Base-by-base conservation (phyloP, 2,797 vertebrate genomes). In the Loriculus beryllinus region DNA sequence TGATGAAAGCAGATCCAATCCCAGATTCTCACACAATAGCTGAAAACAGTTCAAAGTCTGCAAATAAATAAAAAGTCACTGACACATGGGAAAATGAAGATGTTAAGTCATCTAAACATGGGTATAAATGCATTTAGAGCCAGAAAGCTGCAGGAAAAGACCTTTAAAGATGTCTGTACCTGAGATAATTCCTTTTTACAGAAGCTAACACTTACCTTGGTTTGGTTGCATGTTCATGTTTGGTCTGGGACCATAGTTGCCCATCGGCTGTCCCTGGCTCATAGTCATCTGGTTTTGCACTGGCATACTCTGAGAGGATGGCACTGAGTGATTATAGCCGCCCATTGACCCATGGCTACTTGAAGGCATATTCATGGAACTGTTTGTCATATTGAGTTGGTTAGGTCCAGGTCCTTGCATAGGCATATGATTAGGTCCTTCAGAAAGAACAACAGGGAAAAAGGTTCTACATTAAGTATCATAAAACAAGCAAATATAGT, bases 141-240 rank as follows among this genome's bases (percentile, higher is more conserved):
- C 75, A 6, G 10, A 78, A 89, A 65, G 17, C 16, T 23, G n/a
- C 23, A 67, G 35, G 20, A 12, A 19, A 29, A 81, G 15, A 45
- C 21, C 62, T 75, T 60, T 54, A 5, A 40, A 67, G n/a, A 19
- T 12, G 25, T 20, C 35, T 52, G 6, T 18, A 71, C 2, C 7
- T 1, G 5, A 56, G 37, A n/a, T 9, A 4, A 20, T 51, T 70
- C 28, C 9, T 63, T 93, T 74, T 51, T 25, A 47, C 8, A 74
- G 62, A 75, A 45, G 48, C 12, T 49, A 68, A 39, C 11, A 12
- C 60, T 97, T 93, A 98, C 99, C 99, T 99, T 99, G 99, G 97
- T 97, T 99, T 91, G 99, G 98, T 76, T 99, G 99, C 98, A 99
- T 99, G 97, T 98, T 99, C 98, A 99, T 99, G 97, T 98, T 99